A percentile compares a stretch with the other conserved stretches of the same genome.
Evolutionary conservation across 1,140 invertebrate genomes (phyloP).

Genomic region (Temnothorax nylanderi): DNA sequence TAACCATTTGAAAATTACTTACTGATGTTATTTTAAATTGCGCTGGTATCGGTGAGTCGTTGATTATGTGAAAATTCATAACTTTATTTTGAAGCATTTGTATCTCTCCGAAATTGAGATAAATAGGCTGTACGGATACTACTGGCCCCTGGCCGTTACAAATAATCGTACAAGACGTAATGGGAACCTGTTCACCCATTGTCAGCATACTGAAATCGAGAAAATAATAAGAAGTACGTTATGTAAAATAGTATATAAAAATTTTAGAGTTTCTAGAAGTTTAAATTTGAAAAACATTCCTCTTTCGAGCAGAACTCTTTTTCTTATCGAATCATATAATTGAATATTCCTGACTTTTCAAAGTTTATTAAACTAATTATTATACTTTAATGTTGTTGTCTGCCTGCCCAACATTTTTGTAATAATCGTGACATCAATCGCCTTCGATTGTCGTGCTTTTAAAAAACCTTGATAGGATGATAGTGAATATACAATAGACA

Average conservation of each 20-base stretch:
- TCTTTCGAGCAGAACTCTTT: not conserved
- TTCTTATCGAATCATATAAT: constrained; percentile 9
- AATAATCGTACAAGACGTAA: constrained; percentile 73
- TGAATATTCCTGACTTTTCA: not conserved
- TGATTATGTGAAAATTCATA: constrained; percentile 78
- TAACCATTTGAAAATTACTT: constrained; percentile 42
- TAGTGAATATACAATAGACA: constrained; percentile 71
- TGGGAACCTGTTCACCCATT: constrained; percentile 70
- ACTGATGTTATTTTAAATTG: constrained; percentile 76
- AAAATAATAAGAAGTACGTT: not conserved
- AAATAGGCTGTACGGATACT: constrained; percentile 76
- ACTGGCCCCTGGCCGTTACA: constrained; percentile 84
- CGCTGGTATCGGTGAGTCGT: constrained; percentile 84
- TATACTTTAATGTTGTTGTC: constrained; percentile 50
- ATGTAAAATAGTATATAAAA: not conserved
- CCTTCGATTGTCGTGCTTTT: constrained; percentile 70
- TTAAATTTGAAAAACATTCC: not conserved
- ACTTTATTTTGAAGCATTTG: constrained; percentile 75
- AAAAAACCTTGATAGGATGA: constrained; percentile 74
- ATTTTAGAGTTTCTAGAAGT: not conserved
- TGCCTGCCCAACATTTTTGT: constrained; percentile 73
- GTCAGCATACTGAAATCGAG: constrained; percentile 72
- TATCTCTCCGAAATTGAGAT: constrained; percentile 80
- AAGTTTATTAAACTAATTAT: constrained; percentile 13
- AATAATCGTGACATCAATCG: constrained; percentile 73